phyloP scores from a whole-genome alignment of 2,797 vertebrate species.

The Malurus leucopterus region DNA sequence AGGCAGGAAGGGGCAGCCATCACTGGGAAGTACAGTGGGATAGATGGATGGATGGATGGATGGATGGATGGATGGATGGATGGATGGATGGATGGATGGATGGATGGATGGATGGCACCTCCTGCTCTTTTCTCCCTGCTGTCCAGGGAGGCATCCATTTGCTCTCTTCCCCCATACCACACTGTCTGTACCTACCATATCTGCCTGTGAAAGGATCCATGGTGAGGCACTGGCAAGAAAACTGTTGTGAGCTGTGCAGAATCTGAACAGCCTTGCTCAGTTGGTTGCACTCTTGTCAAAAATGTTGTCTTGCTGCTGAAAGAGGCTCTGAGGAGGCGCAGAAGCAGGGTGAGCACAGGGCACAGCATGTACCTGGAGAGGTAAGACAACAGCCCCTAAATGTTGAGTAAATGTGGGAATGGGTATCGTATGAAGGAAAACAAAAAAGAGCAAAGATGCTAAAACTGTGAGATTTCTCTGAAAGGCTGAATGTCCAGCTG shows the following conservation, averaged over 20 bases:
- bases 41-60: not conserved
- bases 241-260: not conserved
- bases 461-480: not conserved
- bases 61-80: not conserved
- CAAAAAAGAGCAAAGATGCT: not conserved
- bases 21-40: not conserved
- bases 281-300: not conserved
- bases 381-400: not conserved
- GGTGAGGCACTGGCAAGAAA: not conserved
- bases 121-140: not conserved
- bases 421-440: not conserved
- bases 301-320: not conserved
- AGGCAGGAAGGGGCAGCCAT: not conserved
- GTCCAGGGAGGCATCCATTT: not conserved
- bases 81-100: not conserved
- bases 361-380: rapidly evolving
- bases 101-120: not conserved
- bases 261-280: not conserved
- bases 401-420: not conserved
- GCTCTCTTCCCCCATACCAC: rapidly evolving
- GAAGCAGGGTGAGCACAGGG: not conserved
- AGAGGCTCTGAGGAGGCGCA: not conserved
- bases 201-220: not conserved
- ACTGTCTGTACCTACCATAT: not conserved
- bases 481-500: not conserved